Conservation (phyloP, 2,113 vertebrate genomes). For the Clarias gariepinus region DNA sequence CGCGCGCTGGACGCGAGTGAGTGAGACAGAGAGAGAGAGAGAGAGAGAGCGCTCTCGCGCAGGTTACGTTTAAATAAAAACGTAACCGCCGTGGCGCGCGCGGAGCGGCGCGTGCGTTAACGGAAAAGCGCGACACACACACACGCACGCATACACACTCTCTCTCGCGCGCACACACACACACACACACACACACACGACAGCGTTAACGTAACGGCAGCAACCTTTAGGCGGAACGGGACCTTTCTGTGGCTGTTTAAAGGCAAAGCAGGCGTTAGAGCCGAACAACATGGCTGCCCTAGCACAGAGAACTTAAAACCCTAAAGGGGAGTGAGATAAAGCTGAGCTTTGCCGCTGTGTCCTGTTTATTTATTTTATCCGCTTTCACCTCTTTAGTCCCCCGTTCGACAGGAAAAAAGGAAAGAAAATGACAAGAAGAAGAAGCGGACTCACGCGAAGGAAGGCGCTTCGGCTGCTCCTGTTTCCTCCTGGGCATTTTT, state of each 20-base stretch:
- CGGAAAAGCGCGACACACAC: conserved; percentile 40
- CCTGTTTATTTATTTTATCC: conserved; percentile 87
- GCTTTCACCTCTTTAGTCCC: conserved; percentile 97
- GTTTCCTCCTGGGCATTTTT: conserved; percentile 99
- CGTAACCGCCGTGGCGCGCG: neutral
- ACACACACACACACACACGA: conserved; percentile 55
- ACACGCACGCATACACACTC: neutral
- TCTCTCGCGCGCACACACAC: conserved; percentile 46
- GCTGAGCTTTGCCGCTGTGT: conserved; percentile 73
- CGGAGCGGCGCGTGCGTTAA: conserved; percentile 69
- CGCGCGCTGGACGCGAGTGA: no score
- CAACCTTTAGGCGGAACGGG: conserved; percentile 70
- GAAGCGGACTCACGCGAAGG: conserved; percentile 91
- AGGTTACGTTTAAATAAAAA: neutral
- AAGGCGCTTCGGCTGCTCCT: conserved; percentile 99
- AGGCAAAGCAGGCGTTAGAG: conserved; percentile 69
- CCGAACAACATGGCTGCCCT: conserved; percentile 99
- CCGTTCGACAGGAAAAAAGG: conserved; percentile 66
- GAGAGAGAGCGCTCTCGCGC: neutral
- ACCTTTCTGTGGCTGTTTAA: conserved; percentile 75
- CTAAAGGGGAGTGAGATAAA: conserved; percentile 74
- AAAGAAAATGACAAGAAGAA: conserved; percentile 81
- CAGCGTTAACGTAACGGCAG: conserved; percentile 43
- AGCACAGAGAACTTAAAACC: conserved; percentile 86
- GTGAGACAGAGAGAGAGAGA: no score